Percentiles rank a stretch among this genome's conserved stretches.
Conservation (phyloP, 2,888 invertebrate species). For the Eudemis profundana region DNA sequence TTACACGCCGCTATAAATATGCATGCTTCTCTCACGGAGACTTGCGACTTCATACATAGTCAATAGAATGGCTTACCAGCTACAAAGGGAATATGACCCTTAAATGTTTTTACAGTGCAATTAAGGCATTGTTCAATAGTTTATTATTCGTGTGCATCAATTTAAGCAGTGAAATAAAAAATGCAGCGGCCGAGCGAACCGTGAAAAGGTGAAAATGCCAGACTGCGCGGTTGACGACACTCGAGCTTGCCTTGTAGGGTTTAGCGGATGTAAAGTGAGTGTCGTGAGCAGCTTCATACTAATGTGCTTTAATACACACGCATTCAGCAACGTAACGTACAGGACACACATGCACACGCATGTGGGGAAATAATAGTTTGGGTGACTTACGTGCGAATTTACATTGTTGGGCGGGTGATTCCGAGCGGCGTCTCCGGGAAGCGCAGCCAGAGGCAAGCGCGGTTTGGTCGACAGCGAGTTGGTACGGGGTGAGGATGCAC, state of each 20-base stretch:
- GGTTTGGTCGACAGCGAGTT: slow-evolving; percentile 81
- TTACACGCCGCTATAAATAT: slow-evolving; percentile 42
- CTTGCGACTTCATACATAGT: slow-evolving; percentile 42
- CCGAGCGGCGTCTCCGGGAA: slow-evolving; percentile 74
- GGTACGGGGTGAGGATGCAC: slow-evolving; percentile 81
- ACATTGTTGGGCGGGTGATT: slow-evolving; percentile 81
- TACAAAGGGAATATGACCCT: slow-evolving; percentile 20
- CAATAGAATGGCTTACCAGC: slow-evolving; percentile 29
- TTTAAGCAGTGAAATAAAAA: slow-evolving; percentile 14
- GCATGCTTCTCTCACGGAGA: slow-evolving; percentile 42
- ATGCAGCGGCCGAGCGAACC: slow-evolving; percentile 18
- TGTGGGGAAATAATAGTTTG: background rate
- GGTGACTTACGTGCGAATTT: slow-evolving; percentile 80
- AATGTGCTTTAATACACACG: slow-evolving; percentile 24
- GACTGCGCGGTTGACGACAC: slow-evolving; percentile 24
- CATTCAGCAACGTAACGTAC: slow-evolving; percentile 4
- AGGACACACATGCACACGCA: slow-evolving; percentile 5
- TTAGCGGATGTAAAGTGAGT: slow-evolving; percentile 5
- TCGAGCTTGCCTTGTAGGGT: slow-evolving; percentile 18
- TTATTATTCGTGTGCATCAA: slow-evolving; percentile 8
- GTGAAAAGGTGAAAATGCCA: slow-evolving; percentile 20
- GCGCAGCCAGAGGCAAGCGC: slow-evolving; percentile 74
- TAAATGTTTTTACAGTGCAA: slow-evolving; percentile 7
- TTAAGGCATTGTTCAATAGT: background rate
- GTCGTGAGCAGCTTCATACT: slow-evolving; percentile 11